phyloP scores from a whole-genome alignment of 2,888 invertebrate species.

The Cenopis cana region DNA sequence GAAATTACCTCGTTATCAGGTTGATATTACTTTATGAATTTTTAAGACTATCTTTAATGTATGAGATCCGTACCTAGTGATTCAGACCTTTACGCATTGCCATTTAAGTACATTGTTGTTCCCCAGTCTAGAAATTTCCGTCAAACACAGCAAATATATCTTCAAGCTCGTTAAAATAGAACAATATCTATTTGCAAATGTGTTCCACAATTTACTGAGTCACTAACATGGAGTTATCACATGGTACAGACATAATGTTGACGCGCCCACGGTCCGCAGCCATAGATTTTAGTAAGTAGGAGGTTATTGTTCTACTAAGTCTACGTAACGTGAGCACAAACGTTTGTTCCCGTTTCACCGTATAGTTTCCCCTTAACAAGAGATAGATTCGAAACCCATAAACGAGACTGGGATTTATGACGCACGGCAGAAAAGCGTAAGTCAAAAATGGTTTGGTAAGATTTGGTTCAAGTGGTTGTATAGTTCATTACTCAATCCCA shows the following conservation, averaged over 20 bases:
- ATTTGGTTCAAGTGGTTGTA: conserved; percentile 41
- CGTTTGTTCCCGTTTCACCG: conserved; percentile 27
- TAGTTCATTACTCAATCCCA: conserved; percentile 71
- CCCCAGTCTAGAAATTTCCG: neutral
- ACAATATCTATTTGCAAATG: conserved; percentile 19
- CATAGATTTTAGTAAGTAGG: conserved; percentile 54
- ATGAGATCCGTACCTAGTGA: neutral
- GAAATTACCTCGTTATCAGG: neutral
- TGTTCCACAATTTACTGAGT: conserved; percentile 31
- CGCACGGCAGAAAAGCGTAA: conserved; percentile 43
- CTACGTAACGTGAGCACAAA: conserved; percentile 33
- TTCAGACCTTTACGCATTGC: neutral
- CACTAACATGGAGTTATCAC: conserved; percentile 35
- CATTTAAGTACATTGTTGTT: neutral
- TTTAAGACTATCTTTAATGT: neutral
- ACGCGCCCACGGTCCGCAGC: conserved; percentile 52
- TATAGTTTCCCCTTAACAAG: no score
- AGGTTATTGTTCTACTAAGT: conserved; percentile 60
- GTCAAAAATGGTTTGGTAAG: conserved; percentile 53
- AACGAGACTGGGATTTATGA: conserved; percentile 42
- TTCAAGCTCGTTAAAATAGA: conserved; percentile 8
- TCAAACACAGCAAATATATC: neutral
- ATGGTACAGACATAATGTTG: conserved; percentile 24
- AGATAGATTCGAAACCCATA: conserved; percentile 38
- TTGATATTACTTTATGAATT: neutral